Evolutionary conservation across 2,888 invertebrate genomes (phyloP).

Genomic region (Siphlonurus alternatus): DNA sequence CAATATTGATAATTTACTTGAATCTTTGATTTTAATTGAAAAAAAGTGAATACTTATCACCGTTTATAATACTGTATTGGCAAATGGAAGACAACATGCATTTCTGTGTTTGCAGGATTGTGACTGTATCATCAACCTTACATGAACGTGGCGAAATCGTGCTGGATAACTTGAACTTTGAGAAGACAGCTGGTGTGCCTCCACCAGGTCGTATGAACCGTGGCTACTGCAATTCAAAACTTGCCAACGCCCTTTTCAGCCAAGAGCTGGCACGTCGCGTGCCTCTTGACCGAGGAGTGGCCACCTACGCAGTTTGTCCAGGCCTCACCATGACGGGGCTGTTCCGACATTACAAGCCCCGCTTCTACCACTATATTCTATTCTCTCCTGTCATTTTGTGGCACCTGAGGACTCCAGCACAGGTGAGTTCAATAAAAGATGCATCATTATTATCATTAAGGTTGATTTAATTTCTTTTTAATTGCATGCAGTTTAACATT

Average conservation of each 20-base stretch:
- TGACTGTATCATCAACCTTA: slow-evolving; percentile 52
- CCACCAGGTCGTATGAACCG: slow-evolving; percentile 30
- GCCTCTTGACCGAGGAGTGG: slow-evolving; percentile 35
- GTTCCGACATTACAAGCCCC: slow-evolving; percentile 41
- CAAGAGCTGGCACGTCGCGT: slow-evolving; percentile 41
- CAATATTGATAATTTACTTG: no score
- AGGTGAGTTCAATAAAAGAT: slow-evolving; percentile 38
- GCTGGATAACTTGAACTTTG: slow-evolving; percentile 47
- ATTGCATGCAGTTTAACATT: no score
- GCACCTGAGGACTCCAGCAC: slow-evolving; percentile 52
- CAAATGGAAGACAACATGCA: no score
- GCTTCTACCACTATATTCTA: slow-evolving; percentile 55
- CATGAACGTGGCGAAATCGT: slow-evolving; percentile 50
- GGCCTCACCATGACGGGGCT: slow-evolving; percentile 65
- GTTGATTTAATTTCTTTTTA: no score
- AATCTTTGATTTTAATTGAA: no score
- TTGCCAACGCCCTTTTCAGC: slow-evolving; percentile 57
- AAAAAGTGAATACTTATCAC: no score
- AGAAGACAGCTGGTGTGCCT: slow-evolving; percentile 29
- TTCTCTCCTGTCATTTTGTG: slow-evolving; percentile 52
- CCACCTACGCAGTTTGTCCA: slow-evolving; percentile 54
- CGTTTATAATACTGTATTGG: no score
- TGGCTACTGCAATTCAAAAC: slow-evolving; percentile 58
- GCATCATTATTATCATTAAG: not conserved
- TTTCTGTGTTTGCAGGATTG: slow-evolving; percentile 32